These are phyloP conservation scores for Melanotaenia pygmaea DNA, from an alignment of 2,797 vertebrate species.

Conservation along the genomic window DNA sequence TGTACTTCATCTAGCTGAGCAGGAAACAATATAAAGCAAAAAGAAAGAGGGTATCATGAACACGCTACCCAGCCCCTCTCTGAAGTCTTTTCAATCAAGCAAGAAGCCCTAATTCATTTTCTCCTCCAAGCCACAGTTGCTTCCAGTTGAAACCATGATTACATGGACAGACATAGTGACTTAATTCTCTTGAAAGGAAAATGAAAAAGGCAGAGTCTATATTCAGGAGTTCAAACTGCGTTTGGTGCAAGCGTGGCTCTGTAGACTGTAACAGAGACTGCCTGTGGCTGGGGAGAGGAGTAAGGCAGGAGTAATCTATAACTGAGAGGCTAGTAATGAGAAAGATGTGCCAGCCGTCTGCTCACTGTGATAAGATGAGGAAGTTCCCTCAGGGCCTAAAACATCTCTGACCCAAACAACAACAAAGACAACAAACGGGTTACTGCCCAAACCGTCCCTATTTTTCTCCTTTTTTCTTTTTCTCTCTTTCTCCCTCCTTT, in stretches of 20 bases:
- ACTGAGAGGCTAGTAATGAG: slow-evolving; percentile 83
- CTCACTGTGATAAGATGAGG: slow-evolving; percentile 82
- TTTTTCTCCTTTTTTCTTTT: slow-evolving; percentile 35
- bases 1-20: slow-evolving; percentile 43
- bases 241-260: slow-evolving; percentile 70
- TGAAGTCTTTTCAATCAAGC: slow-evolving; percentile 76
- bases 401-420: slow-evolving; percentile 80
- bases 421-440: slow-evolving; percentile 80
- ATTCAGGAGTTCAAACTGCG: slow-evolving; percentile 77
- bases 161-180: slow-evolving; percentile 75
- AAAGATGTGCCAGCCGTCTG: slow-evolving; percentile 83
- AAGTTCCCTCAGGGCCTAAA: slow-evolving; percentile 78
- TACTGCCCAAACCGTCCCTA: slow-evolving; percentile 68
- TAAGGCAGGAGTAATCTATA: slow-evolving; percentile 81
- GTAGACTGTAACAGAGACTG: slow-evolving; percentile 75
- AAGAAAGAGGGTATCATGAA: slow-evolving; percentile 60
- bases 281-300: slow-evolving; percentile 73
- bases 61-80: slow-evolving; percentile 62
- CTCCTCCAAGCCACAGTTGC: slow-evolving; percentile 69
- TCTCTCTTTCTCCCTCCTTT: slow-evolving; percentile 28
- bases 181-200: slow-evolving; percentile 77
- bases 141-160: slow-evolving; percentile 77
- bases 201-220: slow-evolving; percentile 73
- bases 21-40: slow-evolving; percentile 51
- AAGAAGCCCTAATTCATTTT: slow-evolving; percentile 72